Percentiles rank a stretch among this genome's conserved stretches.
phyloP scores from a whole-genome alignment of 1,140 invertebrate genomes.

The Lucilia cuprina region DNA sequence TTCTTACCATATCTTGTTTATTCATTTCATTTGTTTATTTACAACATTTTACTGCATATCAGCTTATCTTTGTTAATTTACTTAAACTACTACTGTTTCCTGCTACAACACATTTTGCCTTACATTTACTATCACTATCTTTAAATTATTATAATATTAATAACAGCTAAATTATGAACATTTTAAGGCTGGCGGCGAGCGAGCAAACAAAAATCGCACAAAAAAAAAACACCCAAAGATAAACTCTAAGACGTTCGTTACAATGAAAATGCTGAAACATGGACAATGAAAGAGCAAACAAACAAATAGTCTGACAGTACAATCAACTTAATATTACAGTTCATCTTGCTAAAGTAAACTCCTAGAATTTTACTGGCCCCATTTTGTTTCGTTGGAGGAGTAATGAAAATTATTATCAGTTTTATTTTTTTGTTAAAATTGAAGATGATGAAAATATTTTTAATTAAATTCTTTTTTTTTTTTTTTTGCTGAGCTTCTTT shows the following conservation, averaged over 20 bases:
- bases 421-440: background rate
- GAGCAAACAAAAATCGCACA: background rate
- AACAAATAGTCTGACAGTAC: background rate
- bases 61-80: constrained; percentile 10
- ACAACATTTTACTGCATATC: background rate
- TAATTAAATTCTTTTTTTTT: background rate
- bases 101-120: background rate
- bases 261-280: background rate
- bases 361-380: background rate
- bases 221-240: background rate
- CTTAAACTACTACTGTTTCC: background rate
- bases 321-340: background rate
- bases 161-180: constrained; percentile 1
- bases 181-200: background rate
- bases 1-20: background rate
- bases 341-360: background rate
- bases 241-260: background rate
- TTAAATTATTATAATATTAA: background rate
- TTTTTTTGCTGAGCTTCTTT: background rate
- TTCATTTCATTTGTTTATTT: background rate
- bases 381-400: background rate
- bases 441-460: background rate
- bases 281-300: background rate
- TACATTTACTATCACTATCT: background rate
- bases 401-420: background rate